phyloP scores from a whole-genome alignment of 2,113 vertebrate genomes.

The Corydoras maculifer region DNA sequence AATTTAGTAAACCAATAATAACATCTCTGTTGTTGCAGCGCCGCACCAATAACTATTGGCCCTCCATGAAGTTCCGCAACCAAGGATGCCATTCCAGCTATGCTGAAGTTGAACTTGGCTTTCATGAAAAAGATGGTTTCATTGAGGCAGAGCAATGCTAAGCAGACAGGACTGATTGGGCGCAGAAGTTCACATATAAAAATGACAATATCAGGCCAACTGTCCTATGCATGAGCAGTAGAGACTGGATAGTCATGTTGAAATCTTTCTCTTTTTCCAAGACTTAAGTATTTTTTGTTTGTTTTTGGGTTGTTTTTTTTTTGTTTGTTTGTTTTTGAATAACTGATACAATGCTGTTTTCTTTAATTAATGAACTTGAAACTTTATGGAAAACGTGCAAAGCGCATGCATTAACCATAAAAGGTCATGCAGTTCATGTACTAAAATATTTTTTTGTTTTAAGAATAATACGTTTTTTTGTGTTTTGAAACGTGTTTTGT shows the following conservation, averaged over 20 bases:
- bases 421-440: conserved; percentile 61
- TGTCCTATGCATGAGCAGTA: not conserved
- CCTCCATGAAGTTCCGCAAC: conserved; percentile 88
- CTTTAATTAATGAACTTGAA: too few species aligned
- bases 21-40: conserved; percentile 59
- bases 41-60: conserved; percentile 81
- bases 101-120: conserved; percentile 78
- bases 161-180: conserved; percentile 46
- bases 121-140: conserved; percentile 87
- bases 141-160: conserved; percentile 88
- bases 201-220: too few species aligned
- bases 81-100: conserved; percentile 73
- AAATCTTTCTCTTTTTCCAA: too few species aligned
- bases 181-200: too few species aligned
- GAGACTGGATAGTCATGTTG: too few species aligned
- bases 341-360: too few species aligned
- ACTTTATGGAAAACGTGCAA: too few species aligned
- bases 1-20: too few species aligned
- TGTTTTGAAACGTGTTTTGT: conserved; percentile 52
- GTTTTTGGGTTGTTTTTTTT: too few species aligned
- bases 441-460: conserved; percentile 40
- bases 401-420: conserved; percentile 43
- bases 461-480: conserved; percentile 39
- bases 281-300: too few species aligned
- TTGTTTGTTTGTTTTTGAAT: too few species aligned